phyloP scores from a whole-genome alignment of 2,888 invertebrate species.

The Priocnemis perturbator region DNA sequence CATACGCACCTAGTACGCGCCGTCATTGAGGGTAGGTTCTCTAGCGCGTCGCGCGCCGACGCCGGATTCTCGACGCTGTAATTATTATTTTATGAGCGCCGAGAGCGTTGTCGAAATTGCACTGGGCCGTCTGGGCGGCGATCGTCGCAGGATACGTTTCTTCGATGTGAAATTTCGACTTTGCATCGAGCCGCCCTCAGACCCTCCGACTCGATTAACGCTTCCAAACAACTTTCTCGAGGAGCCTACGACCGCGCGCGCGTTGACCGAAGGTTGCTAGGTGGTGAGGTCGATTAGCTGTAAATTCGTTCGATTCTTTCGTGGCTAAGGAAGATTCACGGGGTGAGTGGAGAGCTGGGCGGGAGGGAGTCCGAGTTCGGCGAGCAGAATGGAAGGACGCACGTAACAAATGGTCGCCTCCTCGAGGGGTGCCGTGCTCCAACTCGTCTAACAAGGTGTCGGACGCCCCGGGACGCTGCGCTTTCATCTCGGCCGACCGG shows the following conservation, averaged over 20 bases:
- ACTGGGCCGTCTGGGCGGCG: conserved; percentile 30
- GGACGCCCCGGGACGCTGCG: conserved; percentile 66
- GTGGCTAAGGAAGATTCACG: conserved; percentile 36
- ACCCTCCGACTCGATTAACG: too few relatives aligned
- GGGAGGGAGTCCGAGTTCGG: conserved; percentile 6
- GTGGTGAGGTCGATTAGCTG: conserved; percentile 24
- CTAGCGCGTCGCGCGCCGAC: conserved; percentile 1
- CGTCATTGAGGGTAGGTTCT: too few relatives aligned
- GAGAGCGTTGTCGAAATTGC: conserved; percentile 59
- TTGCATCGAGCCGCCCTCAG: too few relatives aligned
- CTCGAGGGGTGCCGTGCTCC: conserved; percentile 65
- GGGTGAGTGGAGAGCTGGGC: not conserved
- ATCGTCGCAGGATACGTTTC: not conserved
- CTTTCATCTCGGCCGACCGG: conserved; percentile 69
- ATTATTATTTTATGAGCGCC: conserved; percentile 69
- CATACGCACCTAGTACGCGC: not conserved
- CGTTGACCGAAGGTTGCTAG: not conserved
- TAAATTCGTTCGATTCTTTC: conserved; percentile 43
- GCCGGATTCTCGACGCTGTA: conserved; percentile 59
- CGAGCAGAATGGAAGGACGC: conserved; percentile 47
- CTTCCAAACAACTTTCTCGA: too few relatives aligned
- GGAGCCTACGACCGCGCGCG: not conserved
- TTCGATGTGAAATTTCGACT: too few relatives aligned
- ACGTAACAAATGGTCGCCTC: conserved; percentile 70
- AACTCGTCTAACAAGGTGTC: conserved; percentile 72